Conservation (phyloP, 2,113 vertebrate genomes). For the Plestiodon gilberti region DNA sequence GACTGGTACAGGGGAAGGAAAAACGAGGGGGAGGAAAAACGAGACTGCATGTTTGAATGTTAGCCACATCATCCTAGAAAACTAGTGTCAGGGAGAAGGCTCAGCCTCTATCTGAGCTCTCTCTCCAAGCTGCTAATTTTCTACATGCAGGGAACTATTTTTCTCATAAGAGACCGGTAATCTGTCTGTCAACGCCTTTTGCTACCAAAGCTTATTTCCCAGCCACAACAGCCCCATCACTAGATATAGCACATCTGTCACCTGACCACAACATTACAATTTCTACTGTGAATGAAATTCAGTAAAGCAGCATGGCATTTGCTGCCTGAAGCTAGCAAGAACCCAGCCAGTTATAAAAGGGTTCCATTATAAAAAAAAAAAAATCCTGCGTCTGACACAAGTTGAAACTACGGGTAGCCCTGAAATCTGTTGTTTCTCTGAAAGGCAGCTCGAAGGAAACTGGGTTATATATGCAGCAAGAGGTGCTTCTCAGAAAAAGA, state of each 20-base stretch:
- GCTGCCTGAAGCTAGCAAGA: not conserved
- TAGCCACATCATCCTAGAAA: not conserved
- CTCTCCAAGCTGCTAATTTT: not conserved
- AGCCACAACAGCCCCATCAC: not conserved
- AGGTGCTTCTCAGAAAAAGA: not conserved
- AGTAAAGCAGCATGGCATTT: not conserved
- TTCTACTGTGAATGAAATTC: not conserved
- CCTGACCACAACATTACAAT: not conserved
- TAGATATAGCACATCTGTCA: not conserved
- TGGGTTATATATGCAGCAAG: not conserved
- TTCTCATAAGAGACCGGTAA: not conserved
- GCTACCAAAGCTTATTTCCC: not conserved
- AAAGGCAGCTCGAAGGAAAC: not conserved
- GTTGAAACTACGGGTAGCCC: not conserved
- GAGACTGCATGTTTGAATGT: not conserved
- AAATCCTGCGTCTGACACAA: not conserved
- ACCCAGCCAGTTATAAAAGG: not conserved
- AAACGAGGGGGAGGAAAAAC: no score
- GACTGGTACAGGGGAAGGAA: not conserved
- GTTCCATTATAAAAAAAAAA: not conserved
- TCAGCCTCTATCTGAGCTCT: not conserved
- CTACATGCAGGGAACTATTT: not conserved
- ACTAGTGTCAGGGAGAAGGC: not conserved
- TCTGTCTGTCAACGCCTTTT: not conserved
- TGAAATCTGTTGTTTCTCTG: constrained; percentile 1